Base-by-base conservation (phyloP, 2,888 invertebrate species). In the Melinaea marsaeus region DNA sequence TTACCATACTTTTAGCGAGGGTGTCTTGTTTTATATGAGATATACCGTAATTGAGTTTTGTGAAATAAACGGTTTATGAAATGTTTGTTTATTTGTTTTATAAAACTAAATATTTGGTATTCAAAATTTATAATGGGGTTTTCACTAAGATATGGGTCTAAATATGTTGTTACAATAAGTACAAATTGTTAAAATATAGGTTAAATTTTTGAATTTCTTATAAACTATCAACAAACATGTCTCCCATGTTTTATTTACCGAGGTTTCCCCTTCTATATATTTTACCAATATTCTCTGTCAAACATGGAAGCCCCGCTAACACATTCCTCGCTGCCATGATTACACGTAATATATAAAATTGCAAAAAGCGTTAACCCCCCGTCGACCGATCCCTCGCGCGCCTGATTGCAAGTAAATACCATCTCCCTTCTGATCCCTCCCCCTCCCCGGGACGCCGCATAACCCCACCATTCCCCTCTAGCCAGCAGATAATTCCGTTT, bases 261-360 rank as follows among this genome's bases (percentile, higher is more conserved):
- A 42, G 1, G 9, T 2, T 42, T 42, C 42, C 0, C 6, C 9
- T 42, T 9, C 42, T 42, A 9, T 42, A 42, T 9, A 32, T 55
- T 55, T 56, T 56, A 46, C 7, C n/a, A 37, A 61, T 61, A 45
- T 55, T 46, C 60, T 55, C 7, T 13, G 55, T 42, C 33, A 34
- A 37, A 34, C 42, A 13, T 22, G 33, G 37, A 35, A 48, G 48
- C 60, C 57, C 35, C 57, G 54, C 60, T 48, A 64, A 61, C 59
- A 65, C 57, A 65, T 65, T 59, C 59, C 58, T 34, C 51, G 37
- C 56, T 45, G 46, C 59, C 62, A 63, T 60, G 60, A 63, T 65
- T 62, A 63, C 62, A 51, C 60, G 63, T 63, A 61, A 65, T 65
- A 65, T 79, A 72, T 66, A 69, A 78, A 74, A 78, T 78, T 66